Evolutionary conservation across 2,888 invertebrate species (phyloP).

Genomic region (Eristalis arbustorum): DNA sequence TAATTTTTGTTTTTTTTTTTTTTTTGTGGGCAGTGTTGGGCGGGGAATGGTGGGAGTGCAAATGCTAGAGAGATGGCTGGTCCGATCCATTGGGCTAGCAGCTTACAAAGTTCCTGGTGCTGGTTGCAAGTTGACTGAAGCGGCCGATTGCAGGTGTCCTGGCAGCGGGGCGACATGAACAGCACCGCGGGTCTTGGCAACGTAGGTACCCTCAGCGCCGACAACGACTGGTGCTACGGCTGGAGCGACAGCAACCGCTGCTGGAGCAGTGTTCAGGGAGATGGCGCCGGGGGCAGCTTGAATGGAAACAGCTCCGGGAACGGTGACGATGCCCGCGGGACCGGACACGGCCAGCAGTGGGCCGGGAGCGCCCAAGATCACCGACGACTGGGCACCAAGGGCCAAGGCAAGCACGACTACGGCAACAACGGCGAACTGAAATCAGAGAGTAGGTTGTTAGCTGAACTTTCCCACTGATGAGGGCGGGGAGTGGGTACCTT

Average conservation of each 20-base stretch:
- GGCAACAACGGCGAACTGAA: slow-evolving; percentile 61
- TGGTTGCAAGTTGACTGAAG: slow-evolving; percentile 32
- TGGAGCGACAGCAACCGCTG: neutral
- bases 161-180: slow-evolving; percentile 35
- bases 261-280: neutral
- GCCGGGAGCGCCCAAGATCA: slow-evolving; percentile 48
- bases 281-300: slow-evolving; percentile 7
- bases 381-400: slow-evolving; percentile 64
- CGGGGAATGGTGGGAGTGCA: neutral
- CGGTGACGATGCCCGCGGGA: slow-evolving; percentile 39
- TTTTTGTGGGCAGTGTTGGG: neutral
- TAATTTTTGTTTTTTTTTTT: too few relatives aligned
- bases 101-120: slow-evolving; percentile 2
- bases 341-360: slow-evolving; percentile 47
- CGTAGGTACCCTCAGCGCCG: slow-evolving; percentile 36
- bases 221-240: neutral
- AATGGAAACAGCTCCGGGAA: slow-evolving; percentile 43
- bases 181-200: slow-evolving; percentile 41
- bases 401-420: slow-evolving; percentile 71
- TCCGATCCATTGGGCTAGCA: neutral
- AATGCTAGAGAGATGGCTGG: neutral
- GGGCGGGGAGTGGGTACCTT: slow-evolving; percentile 27
- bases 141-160: slow-evolving; percentile 33
- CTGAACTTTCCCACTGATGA: neutral
- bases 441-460: too few relatives aligned